Evolutionary conservation across 2,797 vertebrate genomes (phyloP).

Genomic region (Phrynocephalus vlangalii): DNA sequence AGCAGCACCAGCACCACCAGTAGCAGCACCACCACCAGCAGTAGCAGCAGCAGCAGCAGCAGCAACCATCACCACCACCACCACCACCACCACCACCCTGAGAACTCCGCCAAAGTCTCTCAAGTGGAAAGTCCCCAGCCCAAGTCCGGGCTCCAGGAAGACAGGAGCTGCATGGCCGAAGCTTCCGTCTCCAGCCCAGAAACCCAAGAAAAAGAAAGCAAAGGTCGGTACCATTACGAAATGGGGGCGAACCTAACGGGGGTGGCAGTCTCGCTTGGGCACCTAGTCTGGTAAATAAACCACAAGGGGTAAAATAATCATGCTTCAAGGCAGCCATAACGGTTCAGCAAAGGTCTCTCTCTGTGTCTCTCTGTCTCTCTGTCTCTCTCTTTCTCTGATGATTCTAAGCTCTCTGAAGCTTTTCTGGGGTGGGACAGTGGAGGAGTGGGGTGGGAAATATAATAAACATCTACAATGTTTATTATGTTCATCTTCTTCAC

Average conservation of each 20-base stretch:
- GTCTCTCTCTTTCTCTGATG: background rate
- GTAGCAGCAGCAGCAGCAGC: background rate
- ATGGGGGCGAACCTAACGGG: slow-evolving; percentile 87
- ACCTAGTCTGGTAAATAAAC: slow-evolving; percentile 86
- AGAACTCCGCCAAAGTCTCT: slow-evolving; percentile 84
- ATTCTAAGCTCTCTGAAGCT: slow-evolving; percentile 69
- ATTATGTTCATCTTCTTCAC: slow-evolving; percentile 32
- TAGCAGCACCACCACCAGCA: slow-evolving; percentile 63
- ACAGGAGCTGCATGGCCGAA: slow-evolving; percentile 88
- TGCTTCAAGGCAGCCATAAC: slow-evolving; percentile 84
- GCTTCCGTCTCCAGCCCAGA: slow-evolving; percentile 93
- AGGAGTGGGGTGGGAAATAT: slow-evolving; percentile 46
- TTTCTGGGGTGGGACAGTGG: slow-evolving; percentile 50
- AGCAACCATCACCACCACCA: background rate
- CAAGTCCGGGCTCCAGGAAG: slow-evolving; percentile 86
- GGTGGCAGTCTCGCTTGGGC: slow-evolving; percentile 80
- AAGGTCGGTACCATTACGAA: slow-evolving; percentile 92
- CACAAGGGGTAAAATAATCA: slow-evolving; percentile 80
- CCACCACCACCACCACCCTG: slow-evolving; percentile 52
- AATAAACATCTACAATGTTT: slow-evolving; percentile 44
- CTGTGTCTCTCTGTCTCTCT: background rate
- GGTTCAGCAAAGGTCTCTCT: slow-evolving; percentile 83
- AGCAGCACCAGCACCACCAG: too few relatives aligned
- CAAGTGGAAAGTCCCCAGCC: slow-evolving; percentile 89
- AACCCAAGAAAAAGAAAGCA: slow-evolving; percentile 92